A percentile compares a stretch with the other conserved stretches of the same genome.
These are phyloP conservation scores for Agriopis marginaria DNA, from an alignment of 2,888 invertebrate species.

Conservation along the genomic window DNA sequence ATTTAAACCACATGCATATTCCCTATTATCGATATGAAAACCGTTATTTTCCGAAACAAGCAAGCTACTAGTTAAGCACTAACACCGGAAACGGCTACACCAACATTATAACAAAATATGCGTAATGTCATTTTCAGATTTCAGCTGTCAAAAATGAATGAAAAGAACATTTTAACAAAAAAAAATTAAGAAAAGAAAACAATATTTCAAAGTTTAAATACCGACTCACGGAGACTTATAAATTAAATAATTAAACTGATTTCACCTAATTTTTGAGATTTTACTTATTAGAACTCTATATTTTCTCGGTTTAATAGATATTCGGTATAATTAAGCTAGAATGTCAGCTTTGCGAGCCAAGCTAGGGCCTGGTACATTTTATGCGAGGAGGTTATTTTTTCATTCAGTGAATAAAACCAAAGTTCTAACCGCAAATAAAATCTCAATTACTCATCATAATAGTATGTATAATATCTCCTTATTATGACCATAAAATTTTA, in stretches of 20 bases:
- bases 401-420: conserved; percentile 58
- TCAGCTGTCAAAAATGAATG: too few relatives aligned
- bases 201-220: too few relatives aligned
- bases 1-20: too few relatives aligned
- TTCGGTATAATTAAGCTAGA: conserved; percentile 17
- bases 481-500: too few relatives aligned
- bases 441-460: conserved; percentile 41
- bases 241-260: not conserved
- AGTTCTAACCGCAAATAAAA: conserved; percentile 50
- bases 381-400: conserved; percentile 65
- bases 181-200: too few relatives aligned
- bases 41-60: conserved; percentile 26
- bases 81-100: not conserved
- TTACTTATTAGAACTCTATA: not conserved
- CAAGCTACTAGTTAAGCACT: not conserved
- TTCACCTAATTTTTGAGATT: not conserved
- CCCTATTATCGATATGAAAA: too few relatives aligned
- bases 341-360: conserved; percentile 73
- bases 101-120: too few relatives aligned
- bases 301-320: not conserved
- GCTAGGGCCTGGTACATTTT: conserved; percentile 57
- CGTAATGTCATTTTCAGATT: too few relatives aligned
- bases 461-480: conserved; percentile 26
- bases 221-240: not conserved
- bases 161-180: too few relatives aligned